Evolutionary conservation across 2,797 vertebrate species (phyloP).

Genomic region (Enteromius treurensis): DNA sequence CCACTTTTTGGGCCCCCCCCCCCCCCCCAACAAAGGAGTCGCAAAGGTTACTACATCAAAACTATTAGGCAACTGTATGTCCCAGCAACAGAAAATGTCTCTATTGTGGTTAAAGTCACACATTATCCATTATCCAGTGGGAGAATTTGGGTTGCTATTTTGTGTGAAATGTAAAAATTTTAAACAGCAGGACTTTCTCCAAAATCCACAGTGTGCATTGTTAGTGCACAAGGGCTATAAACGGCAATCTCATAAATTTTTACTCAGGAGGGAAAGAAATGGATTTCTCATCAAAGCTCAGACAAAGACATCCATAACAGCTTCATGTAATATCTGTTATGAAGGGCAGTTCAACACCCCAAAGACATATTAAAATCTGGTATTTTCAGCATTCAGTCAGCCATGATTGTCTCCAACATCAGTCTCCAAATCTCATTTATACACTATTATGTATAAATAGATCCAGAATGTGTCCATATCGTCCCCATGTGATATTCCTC

Average conservation of each 20-base stretch:
- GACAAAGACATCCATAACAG: background rate
- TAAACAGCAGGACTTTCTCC: background rate
- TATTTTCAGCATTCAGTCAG: background rate
- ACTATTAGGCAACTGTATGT: constrained; percentile 58
- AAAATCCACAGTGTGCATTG: background rate
- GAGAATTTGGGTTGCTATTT: constrained; percentile 20
- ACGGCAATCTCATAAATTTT: background rate
- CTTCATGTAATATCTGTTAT: background rate
- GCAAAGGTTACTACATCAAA: constrained; percentile 69
- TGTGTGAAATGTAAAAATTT: constrained; percentile 8
- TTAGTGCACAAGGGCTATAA: background rate
- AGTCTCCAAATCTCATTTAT: background rate
- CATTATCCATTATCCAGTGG: constrained; percentile 24
- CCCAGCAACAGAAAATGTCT: constrained; percentile 10
- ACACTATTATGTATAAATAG: background rate
- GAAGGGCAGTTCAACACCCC: constrained; percentile 8
- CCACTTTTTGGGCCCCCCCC: too few species aligned
- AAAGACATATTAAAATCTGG: constrained; percentile 8
- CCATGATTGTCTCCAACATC: background rate
- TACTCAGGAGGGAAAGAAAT: background rate
- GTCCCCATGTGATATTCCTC: background rate
- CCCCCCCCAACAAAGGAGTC: constrained; percentile 68
- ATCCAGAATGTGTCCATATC: background rate
- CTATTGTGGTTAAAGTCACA: background rate
- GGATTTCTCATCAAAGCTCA: background rate